Evolutionary conservation across 2,888 invertebrate genomes (phyloP).

Genomic region (Cordilura impudica): DNA sequence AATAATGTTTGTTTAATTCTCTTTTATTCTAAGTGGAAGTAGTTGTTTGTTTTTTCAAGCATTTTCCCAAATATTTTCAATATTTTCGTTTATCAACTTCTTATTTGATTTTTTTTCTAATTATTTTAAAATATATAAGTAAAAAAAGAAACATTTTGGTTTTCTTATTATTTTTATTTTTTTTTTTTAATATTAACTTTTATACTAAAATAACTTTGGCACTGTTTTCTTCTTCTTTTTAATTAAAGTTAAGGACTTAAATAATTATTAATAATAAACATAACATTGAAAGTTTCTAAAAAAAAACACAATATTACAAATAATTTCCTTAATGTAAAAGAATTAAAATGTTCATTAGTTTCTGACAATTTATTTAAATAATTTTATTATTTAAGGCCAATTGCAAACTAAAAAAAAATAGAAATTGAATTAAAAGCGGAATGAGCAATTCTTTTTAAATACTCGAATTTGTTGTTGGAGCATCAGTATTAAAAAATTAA

Average conservation of each 20-base stretch:
- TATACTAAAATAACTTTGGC: slow-evolving; percentile 61
- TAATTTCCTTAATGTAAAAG: not conserved
- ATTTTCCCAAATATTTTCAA: slow-evolving; percentile 33
- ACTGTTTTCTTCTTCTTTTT: slow-evolving; percentile 37
- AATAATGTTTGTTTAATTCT: not conserved
- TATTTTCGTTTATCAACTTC: slow-evolving; percentile 11
- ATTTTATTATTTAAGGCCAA: no score
- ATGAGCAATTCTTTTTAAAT: no score
- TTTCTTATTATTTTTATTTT: slow-evolving; percentile 4
- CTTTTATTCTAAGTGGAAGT: slow-evolving; percentile 54
- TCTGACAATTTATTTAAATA: no score
- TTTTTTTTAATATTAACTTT: slow-evolving; percentile 30
- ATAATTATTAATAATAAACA: not conserved
- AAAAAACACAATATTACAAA: not conserved
- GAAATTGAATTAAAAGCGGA: no score
- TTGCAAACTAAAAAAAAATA: no score
- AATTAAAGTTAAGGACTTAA: not conserved
- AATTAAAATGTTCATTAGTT: no score
- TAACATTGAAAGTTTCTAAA: not conserved
- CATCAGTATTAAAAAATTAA: no score
- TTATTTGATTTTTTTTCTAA: slow-evolving; percentile 29
- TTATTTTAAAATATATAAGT: slow-evolving; percentile 37
- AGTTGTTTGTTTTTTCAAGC: slow-evolving; percentile 33
- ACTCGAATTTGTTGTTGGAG: no score
- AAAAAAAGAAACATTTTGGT: no score